A percentile compares a stretch with the other conserved stretches of the same genome.
phyloP scores from a whole-genome alignment of 2,797 vertebrate genomes.

The Acanthurus leucopareius region DNA sequence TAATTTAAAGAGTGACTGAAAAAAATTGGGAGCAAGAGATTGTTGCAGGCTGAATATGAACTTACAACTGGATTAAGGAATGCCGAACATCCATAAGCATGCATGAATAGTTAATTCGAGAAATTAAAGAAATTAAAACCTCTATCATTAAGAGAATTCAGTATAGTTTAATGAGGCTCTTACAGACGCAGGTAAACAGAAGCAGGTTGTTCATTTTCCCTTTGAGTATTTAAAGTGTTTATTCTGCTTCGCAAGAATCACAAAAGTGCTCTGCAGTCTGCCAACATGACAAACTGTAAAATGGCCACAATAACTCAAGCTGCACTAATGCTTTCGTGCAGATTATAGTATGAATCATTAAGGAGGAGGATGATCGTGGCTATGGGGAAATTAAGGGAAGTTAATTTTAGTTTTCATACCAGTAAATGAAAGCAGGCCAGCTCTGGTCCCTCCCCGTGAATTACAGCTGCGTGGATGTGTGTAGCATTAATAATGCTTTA shows the following conservation, averaged over 20 bases:
- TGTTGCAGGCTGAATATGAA: conserved; percentile 26
- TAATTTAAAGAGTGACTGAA: neutral
- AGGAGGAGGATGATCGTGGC: conserved; percentile 56
- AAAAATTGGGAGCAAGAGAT: neutral
- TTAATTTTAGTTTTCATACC: conserved; percentile 66
- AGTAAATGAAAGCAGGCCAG: conserved; percentile 61
- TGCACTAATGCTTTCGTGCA: conserved; percentile 59
- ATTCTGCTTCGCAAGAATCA: conserved; percentile 27
- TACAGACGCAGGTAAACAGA: conserved; percentile 12
- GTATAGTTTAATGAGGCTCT: conserved; percentile 20
- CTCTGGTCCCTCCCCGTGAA: conserved; percentile 41
- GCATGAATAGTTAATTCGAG: conserved; percentile 29
- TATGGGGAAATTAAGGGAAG: conserved; percentile 62
- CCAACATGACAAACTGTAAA: conserved; percentile 38
- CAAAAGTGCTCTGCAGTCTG: conserved; percentile 24
- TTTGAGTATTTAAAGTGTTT: conserved; percentile 43
- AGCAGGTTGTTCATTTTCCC: conserved; percentile 32
- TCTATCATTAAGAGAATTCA: conserved; percentile 8
- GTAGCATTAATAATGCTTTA: conserved; percentile 26
- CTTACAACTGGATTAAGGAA: conserved; percentile 52
- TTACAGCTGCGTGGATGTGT: conserved; percentile 32
- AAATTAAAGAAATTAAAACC: conserved; percentile 17
- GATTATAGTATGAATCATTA: conserved; percentile 71
- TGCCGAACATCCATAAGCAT: conserved; percentile 37
- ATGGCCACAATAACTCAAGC: conserved; percentile 37